Base-by-base conservation (phyloP, 2,113 vertebrate genomes). In the Baryphthengus martii region DNA sequence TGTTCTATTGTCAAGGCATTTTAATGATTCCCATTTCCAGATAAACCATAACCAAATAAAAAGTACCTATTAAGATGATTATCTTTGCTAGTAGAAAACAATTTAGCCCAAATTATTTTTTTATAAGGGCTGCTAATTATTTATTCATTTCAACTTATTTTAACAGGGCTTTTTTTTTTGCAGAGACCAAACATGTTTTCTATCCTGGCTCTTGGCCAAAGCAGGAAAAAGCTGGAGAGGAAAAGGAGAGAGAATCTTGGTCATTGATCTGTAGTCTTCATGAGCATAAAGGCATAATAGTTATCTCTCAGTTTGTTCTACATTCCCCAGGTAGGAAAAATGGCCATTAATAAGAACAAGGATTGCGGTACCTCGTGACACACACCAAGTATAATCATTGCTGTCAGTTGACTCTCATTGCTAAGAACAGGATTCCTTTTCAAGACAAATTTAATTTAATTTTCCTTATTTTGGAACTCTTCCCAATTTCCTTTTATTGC, bases 31-130 rank as follows among this genome's bases (percentile, higher is more conserved):
- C 29, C 29, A 39, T 82, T 85, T 89, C 47, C 67, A 92, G 67
- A 94, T 55, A 83, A 95, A 72, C 61, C 42, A 66, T 39, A 94
- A 72, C 70, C 20, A 94, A 94, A 93, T 31, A 66, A 89, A 93
- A 91, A 71, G 52, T 74, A 35, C 87, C 44, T 92, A 85, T 93
- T 94, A 85, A 80, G 71, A 62, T 88, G 1, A 94, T 87, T 88
- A 85, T 89, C 66, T 97, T 84, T 88, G 18, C 24, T 26, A 82
- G 70, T 33, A 68, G 73, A 85, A 91, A 79, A 80, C 17, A 75
- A 92, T 85, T 95, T 77, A 87, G 9, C 28, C 39, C 47, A 61
- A 86, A 61, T 71, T 53, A 17, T 82, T 47, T 56, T 61, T 23
- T 42, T 13, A 42, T 28, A 63, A 24, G 19, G 21, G 13, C 6